phyloP scores from a whole-genome alignment of 2,113 vertebrate genomes.

The Eubucco bourcierii region DNA sequence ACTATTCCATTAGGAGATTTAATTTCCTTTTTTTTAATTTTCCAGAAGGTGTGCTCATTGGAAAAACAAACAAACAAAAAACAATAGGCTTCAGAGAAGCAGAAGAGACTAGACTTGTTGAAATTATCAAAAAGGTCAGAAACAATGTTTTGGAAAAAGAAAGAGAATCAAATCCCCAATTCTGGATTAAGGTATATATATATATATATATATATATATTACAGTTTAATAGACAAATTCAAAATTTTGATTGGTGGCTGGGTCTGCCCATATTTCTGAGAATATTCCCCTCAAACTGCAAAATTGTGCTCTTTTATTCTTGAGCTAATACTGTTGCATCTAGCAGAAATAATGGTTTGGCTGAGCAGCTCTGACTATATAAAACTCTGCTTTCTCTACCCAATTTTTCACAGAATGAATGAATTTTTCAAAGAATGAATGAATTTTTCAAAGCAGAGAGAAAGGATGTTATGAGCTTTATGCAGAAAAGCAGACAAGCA shows the following conservation, averaged over 20 bases:
- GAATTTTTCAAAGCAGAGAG: background rate
- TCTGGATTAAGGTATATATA: background rate
- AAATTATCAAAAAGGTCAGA: background rate
- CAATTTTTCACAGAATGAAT: background rate
- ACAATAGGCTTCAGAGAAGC: background rate
- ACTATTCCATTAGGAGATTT: too few species aligned
- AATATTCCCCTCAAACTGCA: background rate
- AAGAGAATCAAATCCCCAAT: background rate
- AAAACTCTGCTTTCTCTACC: background rate
- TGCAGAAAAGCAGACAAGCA: background rate
- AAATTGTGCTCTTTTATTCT: background rate
- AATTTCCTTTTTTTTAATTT: background rate
- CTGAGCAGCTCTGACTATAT: background rate
- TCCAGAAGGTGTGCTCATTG: accelerated
- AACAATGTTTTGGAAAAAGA: background rate
- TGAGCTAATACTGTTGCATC: background rate
- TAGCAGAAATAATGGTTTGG: background rate
- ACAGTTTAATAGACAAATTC: background rate
- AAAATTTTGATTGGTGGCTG: background rate
- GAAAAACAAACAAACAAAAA: background rate
- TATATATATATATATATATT: background rate
- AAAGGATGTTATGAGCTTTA: background rate
- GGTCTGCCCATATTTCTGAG: background rate
- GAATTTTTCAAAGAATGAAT: background rate
- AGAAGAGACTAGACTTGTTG: background rate